Evolutionary conservation across 2,113 vertebrate genomes (phyloP), one percentile per base, ranked within the genome.

Genomic region (Ciconia maguari): DNA sequence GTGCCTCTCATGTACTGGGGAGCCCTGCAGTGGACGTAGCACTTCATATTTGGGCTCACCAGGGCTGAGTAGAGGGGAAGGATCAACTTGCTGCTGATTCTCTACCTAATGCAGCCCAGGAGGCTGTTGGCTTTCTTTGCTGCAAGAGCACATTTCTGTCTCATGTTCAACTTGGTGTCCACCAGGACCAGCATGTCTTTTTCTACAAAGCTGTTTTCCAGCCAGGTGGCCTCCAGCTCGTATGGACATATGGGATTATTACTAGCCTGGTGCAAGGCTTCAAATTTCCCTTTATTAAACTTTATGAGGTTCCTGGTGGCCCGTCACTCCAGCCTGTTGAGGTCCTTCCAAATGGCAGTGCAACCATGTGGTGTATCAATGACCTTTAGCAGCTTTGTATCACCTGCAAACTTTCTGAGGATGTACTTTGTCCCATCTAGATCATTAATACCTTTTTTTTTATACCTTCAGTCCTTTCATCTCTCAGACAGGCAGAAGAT

Each of bases 401-500:
- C 44, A 83, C 20, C 52, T 54, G 21, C 46, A 77, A 65, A 58
- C 25, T 86, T 85, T 66, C 62, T 54, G 62, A 82, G 46, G 7
- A 57, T 49, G 27, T 6, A 14, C 36, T 88, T 80, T 74, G 16
- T 94, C 51, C 68, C 5, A 3, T 26, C 27, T n/a, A 86, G 25
- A 57, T 77, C 5, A 76, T 74, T 52, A 86, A 88, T 77, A 65
- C 44, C 14, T 29, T 55, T 70, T 58, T 58, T 41, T 62, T 75
- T 55, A 38, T 88, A 54, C 5, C 14, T 77, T 87, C 25, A 34
- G 25, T 83, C 17, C 22, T 92, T 96, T 95, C 9, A 58, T 94
- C 76, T 94, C 46, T 78, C 26, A 78, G 68, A 65, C 54, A 80
- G 36, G 58, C 30, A 72, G 79, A 83, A 92, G 80, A 90, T 78